Evolutionary conservation across 1,140 invertebrate genomes (phyloP), one percentile per base, ranked within the genome.

Genomic region (Trichoplusia ni): DNA sequence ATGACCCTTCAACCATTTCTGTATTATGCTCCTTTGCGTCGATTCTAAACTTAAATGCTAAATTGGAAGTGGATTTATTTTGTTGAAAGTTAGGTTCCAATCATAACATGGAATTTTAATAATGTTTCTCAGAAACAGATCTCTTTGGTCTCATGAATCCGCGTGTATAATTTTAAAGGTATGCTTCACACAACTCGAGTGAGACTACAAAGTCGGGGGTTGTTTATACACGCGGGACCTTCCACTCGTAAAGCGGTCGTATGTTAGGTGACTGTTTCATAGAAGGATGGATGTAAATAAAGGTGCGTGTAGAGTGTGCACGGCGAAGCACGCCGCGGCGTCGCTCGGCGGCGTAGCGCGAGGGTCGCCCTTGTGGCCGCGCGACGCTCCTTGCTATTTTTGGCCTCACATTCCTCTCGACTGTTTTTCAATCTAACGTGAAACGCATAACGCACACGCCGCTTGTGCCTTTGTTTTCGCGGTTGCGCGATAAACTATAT

Each of bases 351-450:
- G 37, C 69, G 79, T 71, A 75, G 68, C 74, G 68, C 78, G 82
- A 82, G 82, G 77, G 79, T 81, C 84, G 84, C 84, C 86, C 86
- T 87, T 89, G 84, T 74, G 77, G 71, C 75, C 79, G 79, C 79
- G 79, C 84, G 84, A 85, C 87, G 85, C 81, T 89, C 76, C 81
- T 81, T 75, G 84, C 87, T 90, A 90, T 90, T 90, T 90, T 89
- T 79, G 86, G 85, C 81, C 78, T 81, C 84, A 82, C 86, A 90
- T 90, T 90, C 87, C 87, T 81, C 76, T 63, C 75, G 82, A 81
- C 81, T 86, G 87, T 84, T 87, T 89, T 88, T 82, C 87, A 86
- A 88, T 88, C 85, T 87, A 87, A 89, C 82, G 84, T 86, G 85
- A 75, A 89, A 86, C 86, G 84, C 79, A 83, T 82, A 87, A 81